Evolutionary conservation across 2,888 invertebrate species (phyloP), one percentile per base, ranked within the genome.

Genomic region (Lithophane ornitopus): DNA sequence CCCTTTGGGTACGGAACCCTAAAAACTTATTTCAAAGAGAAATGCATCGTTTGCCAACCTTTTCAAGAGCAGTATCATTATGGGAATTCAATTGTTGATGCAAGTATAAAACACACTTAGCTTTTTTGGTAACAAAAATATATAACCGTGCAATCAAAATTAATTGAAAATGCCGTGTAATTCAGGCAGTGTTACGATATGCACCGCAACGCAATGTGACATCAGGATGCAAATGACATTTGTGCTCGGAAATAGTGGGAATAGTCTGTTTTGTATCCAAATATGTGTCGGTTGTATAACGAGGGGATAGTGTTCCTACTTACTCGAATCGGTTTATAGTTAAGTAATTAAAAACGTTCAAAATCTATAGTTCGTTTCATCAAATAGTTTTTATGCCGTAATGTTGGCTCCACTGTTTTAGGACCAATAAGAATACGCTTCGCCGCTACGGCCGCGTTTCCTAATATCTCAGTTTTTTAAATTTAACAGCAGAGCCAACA

Each of bases 181-280:
- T 76, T 77, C 28, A 28, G n/a, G 0, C 28, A 61, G 41, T 26
- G 16, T 68, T 28, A 49, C 28, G 52, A 52, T 56, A 16, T 52
- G 28, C 63, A 78, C 79, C 78, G 84, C 79, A 83, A 68, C 44
- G 22, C 16, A 12, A 54, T 46, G 54, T 83, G 78, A 83, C 63
- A 79, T 59, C 69, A 69, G 52, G 46, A 54, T 79, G 79, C 78
- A 83, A 83, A 83, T 83, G 70, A 79, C 83, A 83, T 83, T 69
- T 69, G 69, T 54, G 63, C 56, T 54, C 44, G 41, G 14, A 34
- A 66, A 65, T 69, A 0, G 58, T 46, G 65, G n/a, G 44, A 59
- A 70, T 78, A 28, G 44, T 39, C 12, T 28, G 39, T 63, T 41
- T 68, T 19, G 28, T 34, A 34, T 26, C 46, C 63, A 59, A 78